Evolutionary conservation across 2,797 vertebrate genomes (phyloP), one percentile per base, ranked within the genome.

Genomic region (Nannoperca obscura): DNA sequence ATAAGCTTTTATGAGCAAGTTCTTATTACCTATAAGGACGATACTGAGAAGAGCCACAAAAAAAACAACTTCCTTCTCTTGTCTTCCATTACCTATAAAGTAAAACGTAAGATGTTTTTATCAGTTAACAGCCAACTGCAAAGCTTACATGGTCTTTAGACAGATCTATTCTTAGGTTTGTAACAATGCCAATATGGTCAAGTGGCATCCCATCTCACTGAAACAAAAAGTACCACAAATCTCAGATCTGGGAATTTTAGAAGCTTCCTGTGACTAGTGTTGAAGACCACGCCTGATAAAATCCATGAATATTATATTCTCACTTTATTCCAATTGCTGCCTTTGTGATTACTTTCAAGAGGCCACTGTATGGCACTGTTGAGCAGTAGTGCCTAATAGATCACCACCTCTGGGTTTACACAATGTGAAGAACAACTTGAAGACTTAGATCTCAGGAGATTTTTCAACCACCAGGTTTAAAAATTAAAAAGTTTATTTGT

Each of bases 401-500:
- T 15, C 17, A 40, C 50, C 60, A 57, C 11, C 34, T 54, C 27
- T 15, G 34, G 20, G n/a, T 61, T 54, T 9, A 36, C 55, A 76
- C 46, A 27, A 30, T 12, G 22, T 8, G 15, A 79, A 46, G 7
- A 80, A 73, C 40, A 74, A 72, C 55, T 53, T 38, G 0, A 4
- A 88, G 71, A 88, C 76, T 84, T 83, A 84, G 74, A 79, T 66
- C 59, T 49, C 30, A 84, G 54, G 14, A 84, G 61, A 85, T 20
- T 87, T 86, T 74, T 81, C 74, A 86, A 88, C 68, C 62, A 82
- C 57, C 44, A 54, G 46, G 79, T 79, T 91, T 93, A 95, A 95
- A 95, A 95, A 94, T 94, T 94, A 92, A 95, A 95, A 94, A 90
- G 88, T 95, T 95, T 95, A 95, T 95, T 95, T 94, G 94, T 96